Evolutionary conservation across 1,140 invertebrate species (phyloP), one percentile per base, ranked within the genome.

Genomic region (Drosophila sturtevanti): DNA sequence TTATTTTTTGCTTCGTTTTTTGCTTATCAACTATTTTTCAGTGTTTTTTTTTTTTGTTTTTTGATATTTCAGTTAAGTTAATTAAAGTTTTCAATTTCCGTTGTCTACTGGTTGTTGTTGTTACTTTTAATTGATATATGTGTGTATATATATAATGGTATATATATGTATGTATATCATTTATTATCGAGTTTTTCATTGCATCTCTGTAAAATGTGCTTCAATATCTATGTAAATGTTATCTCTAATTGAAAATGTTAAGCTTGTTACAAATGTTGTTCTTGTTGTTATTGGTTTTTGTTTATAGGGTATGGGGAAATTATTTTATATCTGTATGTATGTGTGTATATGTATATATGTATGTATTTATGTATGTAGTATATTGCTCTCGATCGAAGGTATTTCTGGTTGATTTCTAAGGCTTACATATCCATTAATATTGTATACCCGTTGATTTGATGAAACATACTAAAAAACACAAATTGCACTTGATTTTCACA

Each of bases 341-440:
- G 27, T 55, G 24, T 65, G 62, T 9, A 51, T 72, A n/a, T n/a
- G n/a, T n/a, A n/a, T 31, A 31, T 31, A 31, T 48, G 51, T 11
- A 4, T 31, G 2, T 27, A 34, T 52, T 27, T 55, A 35, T 65
- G 62, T 9, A 51, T 72, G 51, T 35, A 68, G 51, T 41, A 55
- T 75, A 84, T 75, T 79, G 80, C 75, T 84, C 65, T 51, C 71
- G 48, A 69, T 65, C 77, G 68, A 79, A 63, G 68, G 54, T 84
- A 77, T 72, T 80, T 71, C 62, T 64, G 73, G 48, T 79, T 65
- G 56, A 18, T 67, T 68, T 55, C 1, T 84, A 72, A 79, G 80
- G 80, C 80, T 69, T 84, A 84, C 38, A 22, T 56, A 55, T 60
- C 44, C 68, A 18, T 48, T 48, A 35, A 1, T 3, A 21, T 18